Evolutionary conservation across 2,888 invertebrate species (phyloP), one percentile per base, ranked within the genome.

Genomic region (Cinara cedri): DNA sequence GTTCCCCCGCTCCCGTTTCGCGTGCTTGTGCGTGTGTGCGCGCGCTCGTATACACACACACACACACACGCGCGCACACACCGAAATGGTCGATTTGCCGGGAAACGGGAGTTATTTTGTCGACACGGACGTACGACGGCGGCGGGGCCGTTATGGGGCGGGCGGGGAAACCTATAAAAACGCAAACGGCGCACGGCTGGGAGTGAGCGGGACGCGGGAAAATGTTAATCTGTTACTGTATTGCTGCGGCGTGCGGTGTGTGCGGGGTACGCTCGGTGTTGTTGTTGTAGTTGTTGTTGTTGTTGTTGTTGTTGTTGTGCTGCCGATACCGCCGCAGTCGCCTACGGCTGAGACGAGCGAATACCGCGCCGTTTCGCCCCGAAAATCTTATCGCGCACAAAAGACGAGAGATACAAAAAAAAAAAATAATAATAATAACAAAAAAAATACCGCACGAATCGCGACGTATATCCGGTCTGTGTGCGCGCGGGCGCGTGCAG

Each of bases 201-300:
- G 16, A 24, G 26, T 14, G 26, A 54, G 49, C 1, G 46, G 19
- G 14, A 19, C 44, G 14, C 49, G 19, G 70, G 44, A 70, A 78
- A 78, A 78, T 78, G 78, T 78, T 78, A 78, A 78, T 78, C 68
- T 78, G 78, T 78, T 78, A 78, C 78, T 49, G n/a, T n/a, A 70
- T 57, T 65, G 19, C 44, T 49, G 24, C 49, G 49, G n/a, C 46
- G 16, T 1, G 21, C 0, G 9, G 24, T 55, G 14, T 26, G n/a
- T n/a, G n/a, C n/a, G n/a, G n/a, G n/a, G n/a, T 68, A 26, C 46
- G 16, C 3, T 44, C 0, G 9, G 24, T 55, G 14, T 26, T 26
- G 14, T 21, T 10, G 4, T 34, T 16, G 4, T 16, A 44, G n/a
- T 10, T 42, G 24, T 10, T 24, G 6, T n/a, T 3, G 44, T 13